phyloP scores from a whole-genome alignment of 1,140 invertebrate genomes.

The Ruditapes philippinarum region DNA sequence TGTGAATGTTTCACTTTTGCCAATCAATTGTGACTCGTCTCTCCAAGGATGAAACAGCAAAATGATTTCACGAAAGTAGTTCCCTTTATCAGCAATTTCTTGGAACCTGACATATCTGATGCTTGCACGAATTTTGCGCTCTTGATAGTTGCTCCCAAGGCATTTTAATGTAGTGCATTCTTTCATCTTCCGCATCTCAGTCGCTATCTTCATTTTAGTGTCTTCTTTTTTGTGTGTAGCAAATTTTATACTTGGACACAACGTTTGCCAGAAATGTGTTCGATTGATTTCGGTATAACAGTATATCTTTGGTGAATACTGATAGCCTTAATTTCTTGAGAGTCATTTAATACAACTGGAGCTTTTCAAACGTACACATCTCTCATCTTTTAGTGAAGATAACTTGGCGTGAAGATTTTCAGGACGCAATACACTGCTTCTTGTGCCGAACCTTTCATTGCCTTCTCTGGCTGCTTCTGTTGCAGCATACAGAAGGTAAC shows the following conservation, averaged over 20 bases:
- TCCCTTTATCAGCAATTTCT: constrained; percentile 29
- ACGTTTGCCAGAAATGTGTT: constrained; percentile 6
- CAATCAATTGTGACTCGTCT: constrained; percentile 41
- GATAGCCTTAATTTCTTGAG: neutral
- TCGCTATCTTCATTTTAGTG: neutral
- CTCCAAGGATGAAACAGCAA: constrained; percentile 63
- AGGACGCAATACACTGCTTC: neutral
- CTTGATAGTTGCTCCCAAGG: neutral
- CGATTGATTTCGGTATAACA: neutral
- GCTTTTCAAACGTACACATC: neutral
- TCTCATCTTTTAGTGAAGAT: neutral
- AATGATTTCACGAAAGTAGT: constrained; percentile 65
- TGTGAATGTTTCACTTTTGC: neutral
- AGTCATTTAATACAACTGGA: neutral
- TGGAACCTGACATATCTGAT: constrained; percentile 65
- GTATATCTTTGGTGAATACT: neutral
- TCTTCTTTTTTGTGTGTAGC: neutral
- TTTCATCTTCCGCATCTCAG: neutral
- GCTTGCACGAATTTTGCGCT: neutral
- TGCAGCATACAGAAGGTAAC: constrained; percentile 10
- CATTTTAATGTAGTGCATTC: neutral
- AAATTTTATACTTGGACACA: constrained; percentile 2
- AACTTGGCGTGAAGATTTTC: neutral
- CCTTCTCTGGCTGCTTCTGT: constrained; percentile 7
- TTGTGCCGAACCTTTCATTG: neutral